phyloP scores from a whole-genome alignment of 2,797 vertebrate genomes.

The Centropyge bicolor region DNA sequence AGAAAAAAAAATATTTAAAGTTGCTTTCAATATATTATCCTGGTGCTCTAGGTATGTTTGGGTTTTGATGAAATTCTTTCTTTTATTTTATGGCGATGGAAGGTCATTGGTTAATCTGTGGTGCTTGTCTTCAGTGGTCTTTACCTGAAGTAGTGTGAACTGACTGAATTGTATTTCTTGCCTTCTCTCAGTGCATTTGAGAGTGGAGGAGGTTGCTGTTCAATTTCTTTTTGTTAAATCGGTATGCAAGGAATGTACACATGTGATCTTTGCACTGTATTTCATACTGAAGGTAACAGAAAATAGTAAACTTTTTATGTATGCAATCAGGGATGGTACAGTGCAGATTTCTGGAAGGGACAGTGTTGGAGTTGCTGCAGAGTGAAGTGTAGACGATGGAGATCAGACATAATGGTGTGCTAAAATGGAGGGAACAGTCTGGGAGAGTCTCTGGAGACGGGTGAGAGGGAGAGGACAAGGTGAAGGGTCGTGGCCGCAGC shows the following conservation, averaged over 20 bases:
- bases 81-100: not conserved
- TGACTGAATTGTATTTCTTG: not conserved
- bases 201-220: not conserved
- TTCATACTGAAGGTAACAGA: not conserved
- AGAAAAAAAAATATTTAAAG: not conserved
- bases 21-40: not conserved
- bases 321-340: not conserved
- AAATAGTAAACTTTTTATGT: not conserved
- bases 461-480: slow-evolving; percentile 79
- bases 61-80: not conserved
- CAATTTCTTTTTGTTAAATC: not conserved
- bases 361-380: slow-evolving; percentile 10
- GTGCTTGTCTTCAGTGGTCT: not conserved
- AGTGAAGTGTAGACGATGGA: slow-evolving; percentile 18
- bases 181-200: slow-evolving; percentile 2
- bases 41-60: not conserved
- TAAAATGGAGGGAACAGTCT: slow-evolving; percentile 83
- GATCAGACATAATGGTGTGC: slow-evolving; percentile 63
- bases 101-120: not conserved
- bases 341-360: not conserved
- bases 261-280: not conserved
- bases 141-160: not conserved
- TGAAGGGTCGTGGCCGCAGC: slow-evolving; percentile 80
- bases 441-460: slow-evolving; percentile 73
- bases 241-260: not conserved